Evolutionary conservation across 53 echinoderm and acorn worm species (phyloP).

Genomic region (Mesocentrotus franciscanus): DNA sequence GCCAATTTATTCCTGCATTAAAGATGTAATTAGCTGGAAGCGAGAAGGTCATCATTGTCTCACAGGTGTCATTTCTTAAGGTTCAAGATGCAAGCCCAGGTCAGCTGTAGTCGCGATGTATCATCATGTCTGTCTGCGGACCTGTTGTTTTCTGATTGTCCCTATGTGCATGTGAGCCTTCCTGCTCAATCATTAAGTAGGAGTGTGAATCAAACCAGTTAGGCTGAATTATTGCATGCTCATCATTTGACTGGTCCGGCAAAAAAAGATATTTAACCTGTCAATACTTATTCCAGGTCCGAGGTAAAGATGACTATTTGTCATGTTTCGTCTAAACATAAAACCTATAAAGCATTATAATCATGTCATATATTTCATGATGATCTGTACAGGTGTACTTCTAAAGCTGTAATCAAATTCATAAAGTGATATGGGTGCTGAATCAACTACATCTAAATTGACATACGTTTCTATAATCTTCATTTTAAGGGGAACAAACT

Average conservation of each 20-base stretch:
- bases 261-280: neutral
- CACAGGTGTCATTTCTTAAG: constrained; percentile 30
- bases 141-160: neutral
- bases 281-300: constrained; percentile 18
- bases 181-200: neutral
- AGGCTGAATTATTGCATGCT: constrained; percentile 12
- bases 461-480: neutral
- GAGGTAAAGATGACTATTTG: neutral
- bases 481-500: neutral
- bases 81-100: constrained; percentile 53
- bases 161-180: neutral
- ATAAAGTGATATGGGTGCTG: neutral
- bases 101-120: constrained; percentile 12
- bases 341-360: neutral
- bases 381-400: neutral
- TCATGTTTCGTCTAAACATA: neutral
- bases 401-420: neutral
- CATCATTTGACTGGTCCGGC: neutral
- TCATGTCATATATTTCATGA: neutral
- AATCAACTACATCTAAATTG: neutral
- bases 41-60: constrained; percentile 10
- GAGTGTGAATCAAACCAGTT: neutral
- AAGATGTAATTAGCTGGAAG: constrained; percentile 21
- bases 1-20: constrained; percentile 21
- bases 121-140: neutral